These are phyloP conservation scores for Leuciscus waleckii DNA, from an alignment of 2,797 vertebrate genomes.

Conservation along the genomic window DNA sequence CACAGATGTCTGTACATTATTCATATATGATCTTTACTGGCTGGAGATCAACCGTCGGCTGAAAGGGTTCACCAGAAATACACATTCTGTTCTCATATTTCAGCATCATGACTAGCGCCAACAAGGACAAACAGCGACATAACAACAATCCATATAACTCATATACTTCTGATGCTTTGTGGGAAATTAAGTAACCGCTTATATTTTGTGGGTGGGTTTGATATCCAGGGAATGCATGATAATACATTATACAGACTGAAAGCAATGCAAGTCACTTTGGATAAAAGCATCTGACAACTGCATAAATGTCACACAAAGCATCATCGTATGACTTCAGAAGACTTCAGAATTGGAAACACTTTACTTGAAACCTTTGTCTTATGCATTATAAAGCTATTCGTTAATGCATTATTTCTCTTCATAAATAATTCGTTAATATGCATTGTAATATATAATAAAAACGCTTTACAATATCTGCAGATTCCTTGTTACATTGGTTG, in stretches of 20 bases:
- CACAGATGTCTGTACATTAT: conserved; percentile 51
- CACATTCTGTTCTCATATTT: not conserved
- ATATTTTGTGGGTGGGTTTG: not conserved
- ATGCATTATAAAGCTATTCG: not conserved
- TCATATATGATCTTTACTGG: conserved; percentile 54
- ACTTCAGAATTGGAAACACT: not conserved
- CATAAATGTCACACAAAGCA: not conserved
- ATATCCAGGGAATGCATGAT: not conserved
- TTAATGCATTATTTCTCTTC: not conserved
- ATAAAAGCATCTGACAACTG: not conserved
- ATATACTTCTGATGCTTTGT: not conserved
- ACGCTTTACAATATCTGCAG: not conserved
- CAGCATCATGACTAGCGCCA: no score
- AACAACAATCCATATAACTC: not conserved
- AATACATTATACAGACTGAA: not conserved
- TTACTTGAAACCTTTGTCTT: not conserved
- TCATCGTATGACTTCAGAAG: not conserved
- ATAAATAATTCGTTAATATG: not conserved
- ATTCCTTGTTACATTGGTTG: not conserved
- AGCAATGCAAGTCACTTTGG: not conserved
- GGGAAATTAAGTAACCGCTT: not conserved
- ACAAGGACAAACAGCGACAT: not conserved
- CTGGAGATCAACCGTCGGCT: conserved; percentile 35
- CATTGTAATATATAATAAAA: not conserved
- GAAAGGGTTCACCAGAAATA: not conserved